These are phyloP conservation scores for Candidula unifasciata DNA, from an alignment of 2,888 invertebrate species.

Conservation along the genomic window DNA sequence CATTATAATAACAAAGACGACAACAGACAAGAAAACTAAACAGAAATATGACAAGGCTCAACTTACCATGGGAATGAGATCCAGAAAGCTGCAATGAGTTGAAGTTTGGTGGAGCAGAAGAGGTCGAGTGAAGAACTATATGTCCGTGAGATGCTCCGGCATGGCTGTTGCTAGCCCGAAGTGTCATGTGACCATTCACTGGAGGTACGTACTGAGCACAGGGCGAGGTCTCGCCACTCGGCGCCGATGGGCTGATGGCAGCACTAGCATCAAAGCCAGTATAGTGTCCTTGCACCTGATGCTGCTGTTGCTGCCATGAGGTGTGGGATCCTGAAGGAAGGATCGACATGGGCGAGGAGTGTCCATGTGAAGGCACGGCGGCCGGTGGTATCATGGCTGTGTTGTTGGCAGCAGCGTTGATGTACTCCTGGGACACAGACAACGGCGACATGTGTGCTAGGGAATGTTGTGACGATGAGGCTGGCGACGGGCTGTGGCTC, in stretches of 20 bases:
- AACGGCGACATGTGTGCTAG: constrained; percentile 39
- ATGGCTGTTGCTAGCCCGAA: constrained; percentile 56
- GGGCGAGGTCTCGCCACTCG: constrained; percentile 24
- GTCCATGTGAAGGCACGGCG: constrained; percentile 49
- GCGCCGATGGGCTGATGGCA: constrained; percentile 39
- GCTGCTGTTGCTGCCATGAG: constrained; percentile 42
- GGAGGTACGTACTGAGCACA: constrained; percentile 41
- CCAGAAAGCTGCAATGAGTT: constrained; percentile 54
- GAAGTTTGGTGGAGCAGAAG: constrained; percentile 75
- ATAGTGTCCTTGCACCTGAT: constrained; percentile 16
- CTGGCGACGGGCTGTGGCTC: constrained; percentile 50
- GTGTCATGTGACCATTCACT: constrained; percentile 50
- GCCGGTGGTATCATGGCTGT: constrained; percentile 27
- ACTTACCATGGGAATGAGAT: constrained; percentile 52
- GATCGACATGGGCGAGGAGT: constrained; percentile 39
- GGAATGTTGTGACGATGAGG: constrained; percentile 51
- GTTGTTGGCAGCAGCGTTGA: constrained; percentile 28
- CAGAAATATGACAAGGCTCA: neutral
- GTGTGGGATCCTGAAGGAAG: constrained; percentile 32
- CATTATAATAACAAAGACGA: too few species aligned
- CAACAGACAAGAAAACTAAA: too few species aligned
- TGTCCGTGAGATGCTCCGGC: constrained; percentile 58
- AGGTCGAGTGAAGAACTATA: constrained; percentile 73
- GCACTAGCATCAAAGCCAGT: constrained; percentile 41
- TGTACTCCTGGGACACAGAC: constrained; percentile 48